These are phyloP conservation scores for Papilio protenor DNA, from an alignment of 2,888 invertebrate genomes.

Conservation along the genomic window DNA sequence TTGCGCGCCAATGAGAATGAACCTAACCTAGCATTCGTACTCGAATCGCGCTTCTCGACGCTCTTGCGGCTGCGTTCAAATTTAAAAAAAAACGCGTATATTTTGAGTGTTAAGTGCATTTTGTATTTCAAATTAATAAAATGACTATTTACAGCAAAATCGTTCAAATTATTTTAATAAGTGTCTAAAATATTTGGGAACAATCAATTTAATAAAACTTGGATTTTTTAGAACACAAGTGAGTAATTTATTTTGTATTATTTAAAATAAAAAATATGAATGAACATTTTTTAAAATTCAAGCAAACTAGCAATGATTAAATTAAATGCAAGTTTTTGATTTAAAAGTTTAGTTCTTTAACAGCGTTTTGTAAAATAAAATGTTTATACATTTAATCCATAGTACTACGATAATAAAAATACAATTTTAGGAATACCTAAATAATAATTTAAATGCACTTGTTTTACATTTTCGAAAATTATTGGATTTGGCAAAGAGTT, in stretches of 20 bases:
- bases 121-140: slow-evolving; percentile 49
- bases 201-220: neutral
- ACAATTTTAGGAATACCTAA: neutral
- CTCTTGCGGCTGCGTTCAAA: slow-evolving; percentile 51
- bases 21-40: slow-evolving; percentile 60
- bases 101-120: slow-evolving; percentile 16
- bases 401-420: neutral
- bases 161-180: slow-evolving; percentile 79
- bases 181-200: slow-evolving; percentile 65
- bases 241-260: slow-evolving; percentile 41
- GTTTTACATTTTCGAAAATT: neutral
- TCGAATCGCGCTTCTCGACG: slow-evolving; percentile 62
- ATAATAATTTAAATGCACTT: neutral
- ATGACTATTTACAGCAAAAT: slow-evolving; percentile 83
- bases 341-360: neutral
- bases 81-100: slow-evolving; percentile 26
- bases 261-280: no score
- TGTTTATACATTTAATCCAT: neutral
- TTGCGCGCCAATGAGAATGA: slow-evolving; percentile 59
- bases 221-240: slow-evolving; percentile 39
- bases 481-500: neutral
- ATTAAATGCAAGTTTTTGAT: neutral
- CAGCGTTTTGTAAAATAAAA: neutral
- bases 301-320: neutral
- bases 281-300: neutral